phyloP scores from a whole-genome alignment of 2,113 vertebrate species.

The Diadophis punctatus region DNA sequence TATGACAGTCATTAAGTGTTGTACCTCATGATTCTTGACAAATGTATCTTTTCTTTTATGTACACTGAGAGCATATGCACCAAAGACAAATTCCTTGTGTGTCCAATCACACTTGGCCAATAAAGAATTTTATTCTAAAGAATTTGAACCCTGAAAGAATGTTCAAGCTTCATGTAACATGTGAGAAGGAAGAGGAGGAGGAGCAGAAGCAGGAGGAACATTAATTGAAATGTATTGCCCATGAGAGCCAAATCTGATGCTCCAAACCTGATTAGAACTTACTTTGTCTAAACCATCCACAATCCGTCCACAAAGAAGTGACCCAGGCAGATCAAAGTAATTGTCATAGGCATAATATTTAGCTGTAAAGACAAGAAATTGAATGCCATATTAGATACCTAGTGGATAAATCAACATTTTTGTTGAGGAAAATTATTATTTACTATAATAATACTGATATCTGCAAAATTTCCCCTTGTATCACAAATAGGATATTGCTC shows the following conservation, averaged over 20 bases:
- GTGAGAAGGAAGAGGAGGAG: not conserved
- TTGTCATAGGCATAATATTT: conserved; percentile 96
- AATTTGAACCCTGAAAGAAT: not conserved
- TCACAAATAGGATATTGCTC: not conserved
- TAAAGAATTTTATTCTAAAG: too few relatives aligned
- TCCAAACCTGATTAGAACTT: conserved; percentile 55
- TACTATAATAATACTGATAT: not conserved
- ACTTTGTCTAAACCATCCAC: conserved; percentile 89
- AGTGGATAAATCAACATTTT: not conserved
- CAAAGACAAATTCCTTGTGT: too few relatives aligned
- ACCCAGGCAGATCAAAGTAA: conserved; percentile 93
- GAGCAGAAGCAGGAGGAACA: not conserved
- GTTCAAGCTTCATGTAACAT: not conserved
- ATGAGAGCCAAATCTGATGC: conserved; percentile 29
- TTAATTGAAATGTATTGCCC: not conserved
- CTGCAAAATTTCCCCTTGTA: not conserved
- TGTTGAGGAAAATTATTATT: not conserved
- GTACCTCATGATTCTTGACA: too few relatives aligned
- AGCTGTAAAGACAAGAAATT: conserved; percentile 66
- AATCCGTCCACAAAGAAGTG: conserved; percentile 86
- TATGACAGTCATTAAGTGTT: too few relatives aligned
- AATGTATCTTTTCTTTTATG: too few relatives aligned
- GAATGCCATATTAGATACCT: not conserved
- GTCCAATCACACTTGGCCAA: too few relatives aligned
- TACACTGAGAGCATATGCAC: too few relatives aligned